phyloP scores from a whole-genome alignment of 2,113 vertebrate genomes.

The Protomyctophum bolini region DNA sequence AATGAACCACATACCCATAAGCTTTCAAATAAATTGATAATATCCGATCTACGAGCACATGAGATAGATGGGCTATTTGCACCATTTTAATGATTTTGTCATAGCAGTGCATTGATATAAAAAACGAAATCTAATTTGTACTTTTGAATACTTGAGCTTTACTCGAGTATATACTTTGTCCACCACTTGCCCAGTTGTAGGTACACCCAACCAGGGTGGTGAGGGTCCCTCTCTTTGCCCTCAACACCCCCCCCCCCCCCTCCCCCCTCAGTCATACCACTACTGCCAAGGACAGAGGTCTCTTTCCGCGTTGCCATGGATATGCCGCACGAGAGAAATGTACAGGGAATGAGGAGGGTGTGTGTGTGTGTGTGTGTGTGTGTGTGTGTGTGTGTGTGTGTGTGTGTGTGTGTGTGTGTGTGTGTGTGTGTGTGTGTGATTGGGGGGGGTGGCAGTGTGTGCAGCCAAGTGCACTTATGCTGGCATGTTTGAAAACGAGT shows the following conservation, averaged over 20 bases:
- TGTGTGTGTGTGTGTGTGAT: conserved; percentile 34
- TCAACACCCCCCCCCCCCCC: conserved; percentile 31
- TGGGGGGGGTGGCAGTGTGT: conserved; percentile 62
- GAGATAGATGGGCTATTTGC: too few species aligned
- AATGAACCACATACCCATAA: too few species aligned
- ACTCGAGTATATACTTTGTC: too few species aligned
- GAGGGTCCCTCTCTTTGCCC: conserved; percentile 56
- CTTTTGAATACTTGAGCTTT: too few species aligned
- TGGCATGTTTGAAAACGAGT: conserved; percentile 76
- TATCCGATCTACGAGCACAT: too few species aligned
- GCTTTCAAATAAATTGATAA: too few species aligned
- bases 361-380: background rate
- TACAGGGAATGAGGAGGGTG: conserved; percentile 50
- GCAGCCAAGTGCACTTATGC: conserved; percentile 80
- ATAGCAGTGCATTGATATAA: too few species aligned
- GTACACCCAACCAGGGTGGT: too few species aligned
- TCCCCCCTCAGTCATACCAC: conserved; percentile 63
- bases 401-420: conserved; percentile 60
- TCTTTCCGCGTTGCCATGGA: conserved; percentile 82
- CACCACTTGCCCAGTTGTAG: too few species aligned
- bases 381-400: conserved; percentile 29
- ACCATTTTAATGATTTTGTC: too few species aligned
- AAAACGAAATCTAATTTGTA: too few species aligned
- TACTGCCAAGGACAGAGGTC: conserved; percentile 79
- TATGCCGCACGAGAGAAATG: conserved; percentile 79